Conservation (phyloP, 2,113 vertebrate species). For the Lophius piscatorius region DNA sequence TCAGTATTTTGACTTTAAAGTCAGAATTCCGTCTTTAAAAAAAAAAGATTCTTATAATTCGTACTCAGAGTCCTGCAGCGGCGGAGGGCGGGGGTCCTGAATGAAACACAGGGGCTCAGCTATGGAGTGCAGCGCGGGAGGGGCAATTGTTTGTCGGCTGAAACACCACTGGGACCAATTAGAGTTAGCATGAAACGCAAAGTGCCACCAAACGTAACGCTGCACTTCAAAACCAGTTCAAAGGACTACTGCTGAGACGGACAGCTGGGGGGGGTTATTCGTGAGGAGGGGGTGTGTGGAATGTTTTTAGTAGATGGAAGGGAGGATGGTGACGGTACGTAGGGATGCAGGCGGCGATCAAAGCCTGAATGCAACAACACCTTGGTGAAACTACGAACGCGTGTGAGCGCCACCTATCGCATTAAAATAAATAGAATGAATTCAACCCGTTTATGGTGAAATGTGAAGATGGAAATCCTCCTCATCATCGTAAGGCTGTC, state of each 20-base stretch:
- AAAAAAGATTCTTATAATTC: too few relatives aligned
- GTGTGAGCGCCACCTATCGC: conserved; percentile 38
- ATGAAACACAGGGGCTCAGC: conserved; percentile 33
- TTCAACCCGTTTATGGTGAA: too few relatives aligned
- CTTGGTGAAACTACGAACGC: too few relatives aligned
- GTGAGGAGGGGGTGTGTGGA: conserved; percentile 25
- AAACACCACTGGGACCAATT: conserved; percentile 76
- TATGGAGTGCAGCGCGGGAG: conserved; percentile 45
- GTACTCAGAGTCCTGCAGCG: too few relatives aligned
- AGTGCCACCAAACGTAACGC: conserved; percentile 45
- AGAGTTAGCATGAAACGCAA: conserved; percentile 55
- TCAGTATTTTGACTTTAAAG: too few relatives aligned
- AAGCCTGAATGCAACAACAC: too few relatives aligned
- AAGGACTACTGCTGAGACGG: conserved; percentile 57
- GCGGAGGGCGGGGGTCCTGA: conserved; percentile 42
- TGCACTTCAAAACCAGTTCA: conserved; percentile 58
- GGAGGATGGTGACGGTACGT: conserved; percentile 47
- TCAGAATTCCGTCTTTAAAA: too few relatives aligned
- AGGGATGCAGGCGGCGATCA: conserved; percentile 30
- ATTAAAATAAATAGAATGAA: too few relatives aligned
- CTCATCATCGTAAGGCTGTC: too few relatives aligned
- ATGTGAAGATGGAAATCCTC: too few relatives aligned
- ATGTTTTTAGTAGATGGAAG: conserved; percentile 34
- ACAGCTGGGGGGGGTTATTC: conserved; percentile 54
- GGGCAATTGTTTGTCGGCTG: conserved; percentile 46